phyloP scores from a whole-genome alignment of 2,113 vertebrate species.

The Gavialis gangeticus region DNA sequence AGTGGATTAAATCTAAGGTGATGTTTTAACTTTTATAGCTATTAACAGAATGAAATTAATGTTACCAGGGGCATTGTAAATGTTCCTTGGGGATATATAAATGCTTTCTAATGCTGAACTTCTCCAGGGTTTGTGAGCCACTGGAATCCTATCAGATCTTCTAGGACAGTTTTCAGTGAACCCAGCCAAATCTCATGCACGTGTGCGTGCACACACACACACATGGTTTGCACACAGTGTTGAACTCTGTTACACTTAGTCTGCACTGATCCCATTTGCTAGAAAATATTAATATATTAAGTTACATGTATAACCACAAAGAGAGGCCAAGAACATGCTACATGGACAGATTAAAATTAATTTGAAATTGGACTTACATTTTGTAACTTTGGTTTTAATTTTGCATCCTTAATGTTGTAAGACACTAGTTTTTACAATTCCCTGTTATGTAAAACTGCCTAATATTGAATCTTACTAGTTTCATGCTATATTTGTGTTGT shows the following conservation, averaged over 20 bases:
- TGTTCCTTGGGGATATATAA: conserved; percentile 60
- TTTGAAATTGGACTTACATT: neutral
- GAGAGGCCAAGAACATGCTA: neutral
- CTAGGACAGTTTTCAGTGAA: neutral
- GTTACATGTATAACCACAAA: neutral
- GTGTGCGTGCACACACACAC: too few relatives aligned
- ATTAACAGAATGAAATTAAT: conserved; percentile 69
- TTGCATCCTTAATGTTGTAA: fast-evolving
- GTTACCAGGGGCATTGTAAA: conserved; percentile 66
- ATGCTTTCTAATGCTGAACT: conserved; percentile 69
- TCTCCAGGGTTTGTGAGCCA: conserved; percentile 50
- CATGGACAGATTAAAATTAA: neutral
- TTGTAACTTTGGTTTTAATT: neutral
- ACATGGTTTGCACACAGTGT: neutral
- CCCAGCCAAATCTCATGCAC: neutral
- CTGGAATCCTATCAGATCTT: conserved; percentile 45
- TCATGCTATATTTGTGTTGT: neutral
- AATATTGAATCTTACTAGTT: neutral
- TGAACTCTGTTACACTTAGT: neutral
- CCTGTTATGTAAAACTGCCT: neutral
- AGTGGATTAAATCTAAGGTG: conserved; percentile 54
- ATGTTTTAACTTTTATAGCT: conserved; percentile 75
- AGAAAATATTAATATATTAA: neutral
- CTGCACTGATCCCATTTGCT: fast-evolving
- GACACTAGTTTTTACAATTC: neutral